These are phyloP conservation scores for Leptatherina wallacei DNA, from an alignment of 2,797 vertebrate genomes.

Conservation along the genomic window DNA sequence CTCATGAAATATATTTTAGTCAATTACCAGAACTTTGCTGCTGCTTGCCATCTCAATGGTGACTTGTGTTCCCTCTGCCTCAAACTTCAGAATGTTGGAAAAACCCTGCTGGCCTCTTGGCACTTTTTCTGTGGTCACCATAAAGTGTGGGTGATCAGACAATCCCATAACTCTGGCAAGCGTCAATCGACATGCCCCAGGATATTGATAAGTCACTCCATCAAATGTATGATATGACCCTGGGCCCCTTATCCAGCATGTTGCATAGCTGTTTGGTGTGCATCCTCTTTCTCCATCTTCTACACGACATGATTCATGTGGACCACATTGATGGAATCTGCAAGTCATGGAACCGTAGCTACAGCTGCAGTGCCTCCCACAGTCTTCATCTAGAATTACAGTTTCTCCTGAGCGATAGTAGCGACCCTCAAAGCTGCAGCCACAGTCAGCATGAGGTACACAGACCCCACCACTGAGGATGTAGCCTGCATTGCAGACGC, in stretches of 20 bases:
- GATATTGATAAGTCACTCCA: slow-evolving; percentile 68
- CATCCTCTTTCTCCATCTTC: slow-evolving; percentile 68
- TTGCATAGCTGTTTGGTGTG: slow-evolving; percentile 56
- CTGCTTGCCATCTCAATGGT: slow-evolving; percentile 50
- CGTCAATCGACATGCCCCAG: slow-evolving; percentile 72
- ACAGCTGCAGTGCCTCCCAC: slow-evolving; percentile 72
- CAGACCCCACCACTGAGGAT: slow-evolving; percentile 73
- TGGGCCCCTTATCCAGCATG: slow-evolving; percentile 65
- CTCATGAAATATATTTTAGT: rapidly evolving
- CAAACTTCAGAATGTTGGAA: slow-evolving; percentile 61
- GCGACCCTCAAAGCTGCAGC: slow-evolving; percentile 71
- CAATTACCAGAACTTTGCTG: slow-evolving; percentile 62
- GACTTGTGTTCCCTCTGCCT: slow-evolving; percentile 58
- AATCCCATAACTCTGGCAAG: slow-evolving; percentile 62
- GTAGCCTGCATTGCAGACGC: slow-evolving; percentile 73
- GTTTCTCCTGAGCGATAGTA: slow-evolving; percentile 71
- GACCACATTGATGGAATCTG: slow-evolving; percentile 4
- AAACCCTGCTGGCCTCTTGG: slow-evolving; percentile 58
- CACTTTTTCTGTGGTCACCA: slow-evolving; percentile 60
- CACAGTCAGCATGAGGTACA: slow-evolving; percentile 67
- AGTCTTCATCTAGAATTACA: slow-evolving; percentile 57
- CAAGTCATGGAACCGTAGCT: slow-evolving; percentile 38
- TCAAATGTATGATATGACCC: slow-evolving; percentile 77
- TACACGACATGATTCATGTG: slow-evolving; percentile 33
- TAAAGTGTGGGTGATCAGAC: slow-evolving; percentile 55